These are phyloP conservation scores for Cebidichthys violaceus DNA, from an alignment of 2,113 vertebrate genomes.

Conservation along the genomic window DNA sequence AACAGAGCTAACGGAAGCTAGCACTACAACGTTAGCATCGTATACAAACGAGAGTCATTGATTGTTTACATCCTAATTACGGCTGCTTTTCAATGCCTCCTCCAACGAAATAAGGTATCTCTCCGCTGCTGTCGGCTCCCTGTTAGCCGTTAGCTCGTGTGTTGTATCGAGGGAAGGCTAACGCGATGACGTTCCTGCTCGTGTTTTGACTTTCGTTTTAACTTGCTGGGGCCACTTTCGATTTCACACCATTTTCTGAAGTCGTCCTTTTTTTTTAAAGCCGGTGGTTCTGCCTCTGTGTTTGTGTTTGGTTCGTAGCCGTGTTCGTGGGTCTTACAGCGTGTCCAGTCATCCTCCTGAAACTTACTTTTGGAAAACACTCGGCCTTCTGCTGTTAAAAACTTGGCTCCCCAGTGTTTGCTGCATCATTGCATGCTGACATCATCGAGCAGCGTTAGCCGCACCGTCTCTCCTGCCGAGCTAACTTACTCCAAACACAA, in stretches of 20 bases:
- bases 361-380: conserved; percentile 21
- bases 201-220: conserved; percentile 61
- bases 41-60: conserved; percentile 32
- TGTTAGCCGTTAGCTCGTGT: not conserved
- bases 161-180: not conserved
- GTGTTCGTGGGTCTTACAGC: rapidly evolving
- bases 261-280: not conserved
- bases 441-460: conserved; percentile 54
- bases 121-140: too few relatives aligned
- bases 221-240: conserved; percentile 42
- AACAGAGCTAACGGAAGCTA: conserved; percentile 61
- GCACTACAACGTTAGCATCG: conserved; percentile 49
- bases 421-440: conserved; percentile 76
- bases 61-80: conserved; percentile 59
- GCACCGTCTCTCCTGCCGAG: conserved; percentile 10
- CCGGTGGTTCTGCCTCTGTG: not conserved
- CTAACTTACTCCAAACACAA: not conserved
- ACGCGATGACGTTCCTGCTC: conserved; percentile 2
- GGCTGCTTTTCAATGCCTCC: not conserved
- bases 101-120: not conserved
- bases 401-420: conserved; percentile 67
- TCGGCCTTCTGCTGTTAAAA: conserved; percentile 21
- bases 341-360: not conserved
- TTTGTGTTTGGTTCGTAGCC: not conserved
- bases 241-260: not conserved